phyloP scores from a whole-genome alignment of 1,140 invertebrate species.

The Meloidogyne floridensis region DNA sequence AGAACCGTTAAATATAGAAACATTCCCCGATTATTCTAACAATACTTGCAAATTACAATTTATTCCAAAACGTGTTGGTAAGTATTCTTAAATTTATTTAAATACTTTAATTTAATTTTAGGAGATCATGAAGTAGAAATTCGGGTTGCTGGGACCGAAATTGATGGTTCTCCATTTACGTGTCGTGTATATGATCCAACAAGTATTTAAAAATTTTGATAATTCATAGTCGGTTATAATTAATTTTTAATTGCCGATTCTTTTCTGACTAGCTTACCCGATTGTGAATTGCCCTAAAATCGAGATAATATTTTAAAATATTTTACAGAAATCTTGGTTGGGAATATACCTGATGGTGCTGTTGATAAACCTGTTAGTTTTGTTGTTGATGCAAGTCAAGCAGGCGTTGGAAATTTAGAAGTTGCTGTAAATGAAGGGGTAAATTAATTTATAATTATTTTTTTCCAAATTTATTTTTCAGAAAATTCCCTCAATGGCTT shows the following conservation, averaged over 20 bases:
- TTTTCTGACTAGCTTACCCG: no score
- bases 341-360: slow-evolving; percentile 80
- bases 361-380: slow-evolving; percentile 89
- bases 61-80: slow-evolving; percentile 80
- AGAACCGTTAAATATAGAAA: slow-evolving; percentile 30
- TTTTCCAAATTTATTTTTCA: background rate
- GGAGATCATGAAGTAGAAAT: slow-evolving; percentile 88
- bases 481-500: slow-evolving; percentile 84
- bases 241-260: background rate
- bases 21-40: slow-evolving; percentile 33
- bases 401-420: slow-evolving; percentile 95
- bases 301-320: background rate
- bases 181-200: slow-evolving; percentile 90
- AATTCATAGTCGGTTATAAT: background rate
- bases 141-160: slow-evolving; percentile 40
- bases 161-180: slow-evolving; percentile 49
- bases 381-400: slow-evolving; percentile 89
- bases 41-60: slow-evolving; percentile 78
- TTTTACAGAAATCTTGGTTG: slow-evolving; percentile 80
- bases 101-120: slow-evolving; percentile 70
- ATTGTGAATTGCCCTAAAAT: no score
- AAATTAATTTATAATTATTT: slow-evolving; percentile 72
- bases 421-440: slow-evolving; percentile 91
- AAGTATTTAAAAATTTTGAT: background rate
- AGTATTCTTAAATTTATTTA: slow-evolving; percentile 35